A percentile compares a stretch with the other conserved stretches of the same genome.
These are phyloP conservation scores for Calidris pygmaea DNA, from an alignment of 2,113 vertebrate genomes.

Conservation along the genomic window DNA sequence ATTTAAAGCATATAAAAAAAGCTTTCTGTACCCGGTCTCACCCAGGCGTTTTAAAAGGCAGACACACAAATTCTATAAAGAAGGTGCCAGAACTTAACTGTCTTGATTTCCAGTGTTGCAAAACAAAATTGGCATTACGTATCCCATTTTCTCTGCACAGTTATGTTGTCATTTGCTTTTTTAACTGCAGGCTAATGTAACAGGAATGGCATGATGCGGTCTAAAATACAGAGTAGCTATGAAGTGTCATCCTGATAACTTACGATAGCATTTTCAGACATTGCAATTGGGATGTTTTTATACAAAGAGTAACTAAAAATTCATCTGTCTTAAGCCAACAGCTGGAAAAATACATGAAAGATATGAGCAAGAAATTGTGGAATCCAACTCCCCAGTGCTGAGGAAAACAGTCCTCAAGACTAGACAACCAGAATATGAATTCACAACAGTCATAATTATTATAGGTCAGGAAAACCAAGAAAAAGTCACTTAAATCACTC, in stretches of 20 bases:
- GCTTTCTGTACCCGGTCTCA: background rate
- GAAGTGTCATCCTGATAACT: background rate
- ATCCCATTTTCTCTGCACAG: background rate
- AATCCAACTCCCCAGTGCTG: background rate
- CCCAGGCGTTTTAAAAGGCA: background rate
- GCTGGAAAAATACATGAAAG: background rate
- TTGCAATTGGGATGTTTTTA: background rate
- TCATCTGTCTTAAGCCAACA: background rate
- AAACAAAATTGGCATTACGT: background rate
- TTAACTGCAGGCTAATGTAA: background rate
- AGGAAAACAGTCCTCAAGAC: background rate
- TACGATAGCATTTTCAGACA: background rate
- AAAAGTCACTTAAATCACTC: background rate
- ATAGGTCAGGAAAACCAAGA: background rate
- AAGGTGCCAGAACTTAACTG: background rate
- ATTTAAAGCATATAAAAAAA: background rate
- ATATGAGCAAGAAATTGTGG: background rate
- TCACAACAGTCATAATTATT: background rate
- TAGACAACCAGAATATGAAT: background rate
- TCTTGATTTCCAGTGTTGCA: background rate
- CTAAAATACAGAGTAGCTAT: background rate
- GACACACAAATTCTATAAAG: background rate
- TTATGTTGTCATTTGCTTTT: background rate
- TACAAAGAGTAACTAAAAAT: background rate
- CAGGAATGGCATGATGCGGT: background rate